A percentile compares a stretch with the other conserved stretches of the same genome.
Conservation (phyloP, 1,140 invertebrate genomes). For the Thaumatotibia leucotreta region DNA sequence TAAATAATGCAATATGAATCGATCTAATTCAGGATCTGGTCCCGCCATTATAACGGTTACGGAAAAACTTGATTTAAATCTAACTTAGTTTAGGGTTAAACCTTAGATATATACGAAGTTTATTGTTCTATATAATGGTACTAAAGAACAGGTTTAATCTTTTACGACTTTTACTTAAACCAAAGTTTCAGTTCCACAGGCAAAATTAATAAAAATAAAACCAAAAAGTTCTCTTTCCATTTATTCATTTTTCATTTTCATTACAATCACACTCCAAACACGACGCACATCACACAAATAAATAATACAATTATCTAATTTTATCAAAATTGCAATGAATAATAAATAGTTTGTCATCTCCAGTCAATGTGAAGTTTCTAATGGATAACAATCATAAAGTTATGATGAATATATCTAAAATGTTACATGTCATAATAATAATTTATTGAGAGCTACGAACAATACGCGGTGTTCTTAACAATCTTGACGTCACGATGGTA, state of each 20-base stretch:
- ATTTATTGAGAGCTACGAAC: background rate
- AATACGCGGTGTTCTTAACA: background rate
- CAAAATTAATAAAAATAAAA: constrained; percentile 13
- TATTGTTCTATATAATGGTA: background rate
- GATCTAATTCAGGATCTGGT: too few relatives aligned
- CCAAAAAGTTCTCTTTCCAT: constrained; percentile 19
- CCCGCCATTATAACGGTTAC: too few relatives aligned
- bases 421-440: background rate
- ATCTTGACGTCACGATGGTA: background rate
- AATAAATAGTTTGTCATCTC: constrained; percentile 9
- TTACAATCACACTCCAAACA: constrained; percentile 30
- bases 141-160: background rate
- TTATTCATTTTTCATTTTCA: too few relatives aligned
- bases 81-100: background rate
- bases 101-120: background rate
- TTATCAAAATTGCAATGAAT: constrained; percentile 10
- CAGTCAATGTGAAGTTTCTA: constrained; percentile 1
- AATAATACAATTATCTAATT: constrained; percentile 16
- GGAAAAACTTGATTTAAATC: background rate
- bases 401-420: background rate
- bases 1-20: too few relatives aligned
- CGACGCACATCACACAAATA: constrained; percentile 27
- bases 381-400: background rate
- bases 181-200: background rate
- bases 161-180: background rate